Evolutionary conservation across 2,797 vertebrate species (phyloP), one percentile per base, ranked within the genome.

Genomic region (Amniataba percoides): DNA sequence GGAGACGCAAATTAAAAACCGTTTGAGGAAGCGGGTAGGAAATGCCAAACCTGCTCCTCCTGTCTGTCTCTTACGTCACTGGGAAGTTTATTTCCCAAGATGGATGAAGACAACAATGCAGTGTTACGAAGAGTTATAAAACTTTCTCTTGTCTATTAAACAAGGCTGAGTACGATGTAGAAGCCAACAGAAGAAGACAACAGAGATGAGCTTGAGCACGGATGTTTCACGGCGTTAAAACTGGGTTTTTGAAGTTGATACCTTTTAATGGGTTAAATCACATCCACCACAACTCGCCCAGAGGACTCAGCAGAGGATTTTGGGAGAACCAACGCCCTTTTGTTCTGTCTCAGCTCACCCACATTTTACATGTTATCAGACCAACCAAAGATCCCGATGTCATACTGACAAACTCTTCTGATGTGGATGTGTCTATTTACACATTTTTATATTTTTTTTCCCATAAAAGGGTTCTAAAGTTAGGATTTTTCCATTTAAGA

Each of bases 31-130:
- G 59, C 25, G 15, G 18, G 16, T 3, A 2, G 8, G 15, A 65
- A 76, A 60, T 53, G 43, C 52, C 34, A 48, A 8, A 25, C 1
- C 19, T 42, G 1, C 40, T 42, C 2, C 60, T 48, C 19, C 31
- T 14, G 5, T 51, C 3, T n/a, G n/a, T n/a, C 1, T 48, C 3
- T 58, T 70, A 51, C 86, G 73, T 83, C 71, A 79, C 59, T 76
- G 83, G 80, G 43, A 31, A 73, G 69, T 88, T 81, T 85, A 4
- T 10, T 40, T 27, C 42, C 49, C 0, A 46, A n/a, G 2, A 11
- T 16, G 6, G 19, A 43, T 1, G 15, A 23, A 2, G 10, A n/a
- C 2, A 9, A 55, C 34, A 11, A 36, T 1, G 18, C 2, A 5
- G 21, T 59, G 1, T 65, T n/a, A n/a, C n/a, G n/a, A n/a, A n/a